Conservation (phyloP, 2,888 invertebrate species). For the Drosophila formosana region DNA sequence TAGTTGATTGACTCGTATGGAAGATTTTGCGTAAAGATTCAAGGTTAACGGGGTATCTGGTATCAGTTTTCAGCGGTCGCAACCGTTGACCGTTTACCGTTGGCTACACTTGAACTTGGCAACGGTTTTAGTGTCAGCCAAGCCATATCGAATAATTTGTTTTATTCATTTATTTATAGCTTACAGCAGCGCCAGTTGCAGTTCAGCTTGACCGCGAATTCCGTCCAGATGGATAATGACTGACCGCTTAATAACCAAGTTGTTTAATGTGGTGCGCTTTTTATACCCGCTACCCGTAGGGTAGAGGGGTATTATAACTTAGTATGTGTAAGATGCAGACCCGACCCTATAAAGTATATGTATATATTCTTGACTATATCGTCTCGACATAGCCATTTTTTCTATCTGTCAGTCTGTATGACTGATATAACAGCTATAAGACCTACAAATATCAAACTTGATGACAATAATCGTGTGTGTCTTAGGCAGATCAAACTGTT, state of each 20-base stretch:
- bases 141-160: neutral
- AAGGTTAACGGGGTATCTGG: constrained; percentile 61
- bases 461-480: no score
- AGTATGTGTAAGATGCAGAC: no score
- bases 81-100: constrained; percentile 43
- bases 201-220: neutral
- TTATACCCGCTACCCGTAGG: no score
- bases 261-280: neutral
- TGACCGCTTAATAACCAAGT: constrained; percentile 11
- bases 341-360: no score
- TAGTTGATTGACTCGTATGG: constrained; percentile 65
- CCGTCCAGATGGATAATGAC: neutral
- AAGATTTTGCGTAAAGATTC: constrained; percentile 59
- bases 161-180: constrained; percentile 18
- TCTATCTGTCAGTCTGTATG: no score
- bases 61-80: constrained; percentile 3
- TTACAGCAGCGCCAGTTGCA: constrained; percentile 19
- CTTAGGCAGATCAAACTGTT: no score
- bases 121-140: constrained; percentile 19
- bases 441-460: no score
- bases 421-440: no score
- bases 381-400: no score
- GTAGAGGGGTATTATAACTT: no score
- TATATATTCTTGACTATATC: no score
- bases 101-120: constrained; percentile 60